Evolutionary conservation across 2,113 vertebrate species (phyloP), one percentile per base, ranked within the genome.

Genomic region (Symphodus melops): DNA sequence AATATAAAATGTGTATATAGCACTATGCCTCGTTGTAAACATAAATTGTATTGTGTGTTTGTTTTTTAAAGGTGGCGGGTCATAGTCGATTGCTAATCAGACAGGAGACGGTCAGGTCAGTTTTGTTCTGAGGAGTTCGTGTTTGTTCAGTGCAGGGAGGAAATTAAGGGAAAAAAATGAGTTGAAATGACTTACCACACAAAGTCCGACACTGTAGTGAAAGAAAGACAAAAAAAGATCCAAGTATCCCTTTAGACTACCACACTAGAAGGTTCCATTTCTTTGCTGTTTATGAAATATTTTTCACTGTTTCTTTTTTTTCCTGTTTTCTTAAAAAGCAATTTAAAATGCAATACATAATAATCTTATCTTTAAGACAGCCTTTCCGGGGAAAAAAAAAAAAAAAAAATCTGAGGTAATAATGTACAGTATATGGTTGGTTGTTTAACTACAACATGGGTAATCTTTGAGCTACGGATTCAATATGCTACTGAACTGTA

Each of bases 1-100:
- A 86, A 89, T 88, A 90, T 93, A 90, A 93, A 92, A 90, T 91
- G 87, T 95, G 92, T 94, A 93, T 72, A 94, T 94, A 94, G 93
- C 91, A 94, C 93, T 92, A 91, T 93, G 93, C 92, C 88, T 94
- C 90, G 86, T 85, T 91, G 91, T 94, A 91, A 93, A 92, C 91
- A 90, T 91, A 84, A 92, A 85, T 84, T 91, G 85, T 92, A 79
- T 67, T 79, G 90, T 89, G 86, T 89, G 89, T 89, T 69, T 88
- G 71, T 69, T 17, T 61, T 19, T 62, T 48, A 57, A 65, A 61
- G 86, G 85, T 82, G 89, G 72, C 59, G 73, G 84, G 86, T 90
- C 81, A 80, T 48, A 77, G 72, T 67, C 39, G 77, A 75, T 75
- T 69, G 83, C 73, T 85, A 85, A 87, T 89, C 81, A 85, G 79